Conservation (phyloP, 2,888 invertebrate species). For the Ferdinandea cuprea region DNA sequence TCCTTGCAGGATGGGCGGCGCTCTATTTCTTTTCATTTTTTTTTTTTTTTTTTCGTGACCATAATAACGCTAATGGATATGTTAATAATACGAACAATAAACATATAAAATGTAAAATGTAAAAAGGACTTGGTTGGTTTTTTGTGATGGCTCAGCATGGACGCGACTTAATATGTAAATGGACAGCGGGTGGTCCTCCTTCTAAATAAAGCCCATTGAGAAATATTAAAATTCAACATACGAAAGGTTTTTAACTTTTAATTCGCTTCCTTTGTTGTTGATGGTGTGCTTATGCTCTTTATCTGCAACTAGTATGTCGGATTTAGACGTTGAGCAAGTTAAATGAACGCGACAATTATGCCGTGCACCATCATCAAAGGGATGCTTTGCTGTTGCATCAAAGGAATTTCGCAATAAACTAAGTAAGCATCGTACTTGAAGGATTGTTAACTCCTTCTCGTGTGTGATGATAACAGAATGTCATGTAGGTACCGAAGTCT, state of each 20-base stretch:
- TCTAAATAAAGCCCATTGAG: background rate
- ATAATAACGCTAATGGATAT: slow-evolving; percentile 72
- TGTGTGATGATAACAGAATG: slow-evolving; percentile 19
- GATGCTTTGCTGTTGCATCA: slow-evolving; percentile 31
- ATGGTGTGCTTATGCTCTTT: background rate
- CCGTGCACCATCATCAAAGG: background rate
- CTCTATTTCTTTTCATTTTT: slow-evolving; percentile 3
- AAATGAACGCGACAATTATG: slow-evolving; percentile 40
- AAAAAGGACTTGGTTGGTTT: slow-evolving; percentile 38
- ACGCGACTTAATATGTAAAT: slow-evolving; percentile 69
- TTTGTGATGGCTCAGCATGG: slow-evolving; percentile 49
- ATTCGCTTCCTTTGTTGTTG: slow-evolving; percentile 34
- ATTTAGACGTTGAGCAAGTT: slow-evolving; percentile 31
- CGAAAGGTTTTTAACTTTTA: slow-evolving; percentile 17
- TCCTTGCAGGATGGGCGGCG: slow-evolving; percentile 32
- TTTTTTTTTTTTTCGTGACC: slow-evolving; percentile 21
- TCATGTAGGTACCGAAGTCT: background rate
- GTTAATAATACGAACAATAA: slow-evolving; percentile 67
- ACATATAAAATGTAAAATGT: slow-evolving; percentile 39
- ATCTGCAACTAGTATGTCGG: slow-evolving; percentile 5
- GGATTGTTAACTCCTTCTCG: slow-evolving; percentile 40
- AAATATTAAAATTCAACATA: slow-evolving; percentile 45
- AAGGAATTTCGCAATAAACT: slow-evolving; percentile 41
- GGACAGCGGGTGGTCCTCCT: slow-evolving; percentile 64
- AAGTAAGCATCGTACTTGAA: slow-evolving; percentile 39